A percentile compares a stretch with the other conserved stretches of the same genome.
Evolutionary conservation across 2,113 vertebrate genomes (phyloP).

Genomic region (Nothobranchius furzeri): DNA sequence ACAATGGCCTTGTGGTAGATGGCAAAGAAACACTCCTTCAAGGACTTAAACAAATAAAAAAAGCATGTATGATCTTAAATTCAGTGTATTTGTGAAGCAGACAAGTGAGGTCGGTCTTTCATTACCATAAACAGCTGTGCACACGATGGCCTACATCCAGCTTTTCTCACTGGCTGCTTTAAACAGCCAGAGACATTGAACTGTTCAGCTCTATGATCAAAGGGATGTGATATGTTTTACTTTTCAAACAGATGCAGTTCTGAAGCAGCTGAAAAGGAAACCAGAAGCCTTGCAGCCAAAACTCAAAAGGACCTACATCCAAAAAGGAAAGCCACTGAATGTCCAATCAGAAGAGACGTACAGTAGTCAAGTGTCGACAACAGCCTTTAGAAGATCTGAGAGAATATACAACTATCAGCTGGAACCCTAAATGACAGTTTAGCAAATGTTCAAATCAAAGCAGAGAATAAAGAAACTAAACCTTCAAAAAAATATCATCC

Average conservation of each 20-base stretch:
- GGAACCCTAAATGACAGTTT: no score
- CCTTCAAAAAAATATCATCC: no score
- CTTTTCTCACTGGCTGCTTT: conserved; percentile 29
- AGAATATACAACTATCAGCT: not conserved
- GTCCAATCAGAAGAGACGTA: not conserved
- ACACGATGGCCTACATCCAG: conserved; percentile 19
- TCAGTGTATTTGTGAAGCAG: conserved; percentile 7
- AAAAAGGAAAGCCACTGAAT: conserved; percentile 16
- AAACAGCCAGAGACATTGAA: conserved; percentile 18
- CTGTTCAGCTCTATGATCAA: conserved; percentile 26
- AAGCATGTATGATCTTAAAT: conserved; percentile 1
- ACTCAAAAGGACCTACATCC: conserved; percentile 16
- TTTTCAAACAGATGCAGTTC: conserved; percentile 30
- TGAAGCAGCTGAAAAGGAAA: conserved; percentile 13
- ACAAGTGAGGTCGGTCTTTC: conserved; percentile 8
- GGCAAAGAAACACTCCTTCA: conserved; percentile 7
- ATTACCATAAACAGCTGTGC: conserved; percentile 13
- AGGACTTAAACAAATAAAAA: not conserved
- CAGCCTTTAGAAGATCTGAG: not conserved
- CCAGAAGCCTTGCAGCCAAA: conserved; percentile 29
- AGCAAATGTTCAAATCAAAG: no score
- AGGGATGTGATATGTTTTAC: conserved; percentile 36
- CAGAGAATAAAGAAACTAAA: no score
- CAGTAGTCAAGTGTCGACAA: not conserved
- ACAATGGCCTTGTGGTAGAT: conserved; percentile 5